Base-by-base conservation (phyloP, 2,888 invertebrate genomes). In the Cacoxenus indagator region DNA sequence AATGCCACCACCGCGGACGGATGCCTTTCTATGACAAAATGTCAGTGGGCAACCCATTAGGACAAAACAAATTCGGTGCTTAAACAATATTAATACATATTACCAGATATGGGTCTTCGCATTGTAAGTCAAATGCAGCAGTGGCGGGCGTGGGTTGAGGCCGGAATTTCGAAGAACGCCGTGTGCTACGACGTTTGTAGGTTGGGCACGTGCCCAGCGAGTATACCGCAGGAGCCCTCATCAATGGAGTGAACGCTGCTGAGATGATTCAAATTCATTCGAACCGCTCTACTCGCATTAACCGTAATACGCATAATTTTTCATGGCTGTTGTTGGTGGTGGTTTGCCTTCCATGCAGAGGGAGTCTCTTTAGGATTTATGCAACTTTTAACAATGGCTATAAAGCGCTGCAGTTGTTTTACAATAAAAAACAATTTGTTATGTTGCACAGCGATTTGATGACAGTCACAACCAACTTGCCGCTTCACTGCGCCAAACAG, bases 161-260 rank as follows among this genome's bases (percentile, higher is more conserved):
- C 31, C 31, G 31, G 31, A 37, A 8, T 2, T 4, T 8, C 9
- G 2, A 14, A 14, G 37, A 6, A 22, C 31, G 22, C 43, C 4
- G 19, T 9, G 37, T 19, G 11, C 26, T 61, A 37, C 31, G 11
- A 2, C n/a, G 51, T 17, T 19, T 51, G 51, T 22, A 51, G 51
- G 37, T 37, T 37, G 31, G 61, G 61, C 61, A 61, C 61, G 61
- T 61, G 61, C 22, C 14, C 37, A 43, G 26, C 55, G n/a, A n/a
- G n/a, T n/a, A 55, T 43, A 43, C 61, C 43, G 43, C 61, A 61
- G 61, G 61, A 61, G 61, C 61, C n/a, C n/a, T 61, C 61, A 61
- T 37, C 61, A 61, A 61, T 43, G 19, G 51, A 43, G 45, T 43
- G 45, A 43, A n/a, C 22, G 19, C 51, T 22, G 22, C 17, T 51